A percentile compares a stretch with the other conserved stretches of the same genome.
phyloP scores from a whole-genome alignment of 2,888 invertebrate genomes.

The Pseudolycoriella hygida region DNA sequence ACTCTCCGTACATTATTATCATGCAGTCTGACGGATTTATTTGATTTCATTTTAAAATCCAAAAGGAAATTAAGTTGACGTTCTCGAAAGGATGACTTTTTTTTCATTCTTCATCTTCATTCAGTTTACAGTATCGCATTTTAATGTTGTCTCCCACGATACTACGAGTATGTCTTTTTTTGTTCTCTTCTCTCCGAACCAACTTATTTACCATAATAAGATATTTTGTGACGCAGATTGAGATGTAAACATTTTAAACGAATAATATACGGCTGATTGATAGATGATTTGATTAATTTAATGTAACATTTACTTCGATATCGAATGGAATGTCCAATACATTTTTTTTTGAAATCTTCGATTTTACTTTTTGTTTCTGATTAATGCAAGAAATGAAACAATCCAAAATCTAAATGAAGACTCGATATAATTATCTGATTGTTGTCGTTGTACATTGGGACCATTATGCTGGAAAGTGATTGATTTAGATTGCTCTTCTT shows the following conservation, averaged over 20 bases:
- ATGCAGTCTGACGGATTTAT: conserved; percentile 1
- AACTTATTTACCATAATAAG: conserved; percentile 1
- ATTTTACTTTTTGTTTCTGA: not conserved
- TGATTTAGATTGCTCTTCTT: no score
- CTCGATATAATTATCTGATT: no score
- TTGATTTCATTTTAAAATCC: conserved; percentile 1
- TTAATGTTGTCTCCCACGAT: conserved; percentile 4
- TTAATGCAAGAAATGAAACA: no score
- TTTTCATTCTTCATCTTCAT: not conserved
- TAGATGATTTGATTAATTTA: not conserved
- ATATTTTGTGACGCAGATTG: not conserved
- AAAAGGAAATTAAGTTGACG: conserved; percentile 2
- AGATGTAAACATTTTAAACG: not conserved
- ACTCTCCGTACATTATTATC: no score
- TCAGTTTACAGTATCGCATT: not conserved
- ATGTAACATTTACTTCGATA: no score
- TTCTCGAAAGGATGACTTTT: not conserved
- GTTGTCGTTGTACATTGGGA: no score
- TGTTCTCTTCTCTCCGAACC: not conserved
- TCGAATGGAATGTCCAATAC: no score
- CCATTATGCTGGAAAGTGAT: no score
- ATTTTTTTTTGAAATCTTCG: not conserved
- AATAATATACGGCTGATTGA: not conserved
- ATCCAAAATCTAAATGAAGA: no score
- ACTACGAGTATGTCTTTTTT: not conserved